phyloP scores from a whole-genome alignment of 2,113 vertebrate genomes.

The Entomyzon cyanotis region DNA sequence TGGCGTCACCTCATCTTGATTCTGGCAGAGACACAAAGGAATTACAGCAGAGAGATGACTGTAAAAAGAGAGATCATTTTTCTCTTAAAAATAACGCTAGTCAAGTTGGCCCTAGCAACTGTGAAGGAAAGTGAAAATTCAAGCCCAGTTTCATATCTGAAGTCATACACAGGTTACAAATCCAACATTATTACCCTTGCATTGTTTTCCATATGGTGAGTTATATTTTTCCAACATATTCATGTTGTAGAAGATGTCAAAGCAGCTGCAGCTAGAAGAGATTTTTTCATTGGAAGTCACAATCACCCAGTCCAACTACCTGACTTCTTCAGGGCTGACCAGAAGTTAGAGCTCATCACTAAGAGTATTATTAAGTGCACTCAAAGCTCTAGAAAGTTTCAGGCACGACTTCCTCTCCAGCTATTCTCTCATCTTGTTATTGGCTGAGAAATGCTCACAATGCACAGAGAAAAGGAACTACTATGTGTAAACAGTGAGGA shows the following conservation, averaged over 20 bases:
- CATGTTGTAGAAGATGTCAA: not conserved
- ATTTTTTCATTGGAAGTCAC: not conserved
- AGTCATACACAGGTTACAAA: not conserved
- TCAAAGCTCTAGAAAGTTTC: not conserved
- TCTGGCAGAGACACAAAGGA: slow-evolving; percentile 46
- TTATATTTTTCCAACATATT: not conserved
- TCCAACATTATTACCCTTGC: not conserved
- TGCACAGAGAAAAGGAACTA: not conserved
- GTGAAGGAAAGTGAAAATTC: slow-evolving; percentile 22
- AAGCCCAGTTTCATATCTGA: slow-evolving; percentile 9
- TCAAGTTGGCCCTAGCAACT: not conserved
- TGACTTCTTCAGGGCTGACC: not conserved
- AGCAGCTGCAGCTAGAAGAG: not conserved
- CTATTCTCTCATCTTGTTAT: not conserved
- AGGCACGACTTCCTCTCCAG: not conserved
- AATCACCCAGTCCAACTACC: not conserved
- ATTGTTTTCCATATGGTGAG: not conserved
- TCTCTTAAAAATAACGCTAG: slow-evolving; percentile 67
- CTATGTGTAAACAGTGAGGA: not conserved
- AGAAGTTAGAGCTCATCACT: not conserved
- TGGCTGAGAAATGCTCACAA: not conserved
- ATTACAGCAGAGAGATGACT: slow-evolving; percentile 60
- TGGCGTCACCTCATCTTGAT: slow-evolving; percentile 50
- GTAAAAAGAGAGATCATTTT: slow-evolving; percentile 68
- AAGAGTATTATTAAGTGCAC: not conserved